These are phyloP conservation scores for Tragelaphus scriptus DNA, from an alignment of 2,113 vertebrate species.

Conservation along the genomic window DNA sequence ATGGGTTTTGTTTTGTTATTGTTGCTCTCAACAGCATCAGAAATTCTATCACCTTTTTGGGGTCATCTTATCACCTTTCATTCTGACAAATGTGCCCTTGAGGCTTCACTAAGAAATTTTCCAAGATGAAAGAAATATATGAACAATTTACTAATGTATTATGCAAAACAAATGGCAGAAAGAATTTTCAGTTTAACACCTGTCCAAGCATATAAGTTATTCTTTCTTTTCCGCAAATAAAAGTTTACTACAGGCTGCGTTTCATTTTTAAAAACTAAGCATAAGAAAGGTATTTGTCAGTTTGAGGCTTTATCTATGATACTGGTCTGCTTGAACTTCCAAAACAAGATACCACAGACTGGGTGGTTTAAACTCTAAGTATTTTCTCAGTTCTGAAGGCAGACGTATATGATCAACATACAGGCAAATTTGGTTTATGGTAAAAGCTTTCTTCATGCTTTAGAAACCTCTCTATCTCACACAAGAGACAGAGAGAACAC, in stretches of 20 bases:
- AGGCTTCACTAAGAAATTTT: background rate
- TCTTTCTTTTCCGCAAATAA: background rate
- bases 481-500: background rate
- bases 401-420: background rate
- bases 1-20: background rate
- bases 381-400: background rate
- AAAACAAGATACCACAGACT: background rate
- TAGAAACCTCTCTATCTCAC: background rate
- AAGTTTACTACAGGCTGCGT: background rate
- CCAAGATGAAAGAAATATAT: background rate
- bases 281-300: background rate
- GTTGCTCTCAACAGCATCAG: background rate
- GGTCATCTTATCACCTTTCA: background rate
- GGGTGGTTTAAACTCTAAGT: background rate
- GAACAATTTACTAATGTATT: background rate
- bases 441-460: background rate
- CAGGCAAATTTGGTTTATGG: background rate
- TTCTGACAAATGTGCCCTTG: background rate
- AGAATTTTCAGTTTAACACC: background rate
- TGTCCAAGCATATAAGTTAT: background rate
- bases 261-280: background rate
- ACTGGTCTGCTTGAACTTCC: background rate
- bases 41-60: background rate
- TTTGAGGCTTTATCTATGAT: background rate
- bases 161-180: background rate